Base-by-base conservation (phyloP, 2,113 vertebrate species). In the Baryphthengus martii region DNA sequence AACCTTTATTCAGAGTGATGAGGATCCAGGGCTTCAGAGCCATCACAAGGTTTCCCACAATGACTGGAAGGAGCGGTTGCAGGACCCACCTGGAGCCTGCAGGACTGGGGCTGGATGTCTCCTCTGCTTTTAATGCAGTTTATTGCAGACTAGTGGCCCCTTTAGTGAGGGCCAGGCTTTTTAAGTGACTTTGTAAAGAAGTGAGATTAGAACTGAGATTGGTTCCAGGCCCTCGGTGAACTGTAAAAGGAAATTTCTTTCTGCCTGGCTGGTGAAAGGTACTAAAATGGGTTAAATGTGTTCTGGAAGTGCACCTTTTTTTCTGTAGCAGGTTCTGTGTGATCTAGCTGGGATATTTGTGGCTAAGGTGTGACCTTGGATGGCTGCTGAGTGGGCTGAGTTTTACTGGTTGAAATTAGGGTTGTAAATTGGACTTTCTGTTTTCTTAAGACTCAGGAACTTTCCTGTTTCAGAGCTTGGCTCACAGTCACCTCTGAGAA, bases 1-100 rank as follows among this genome's bases (percentile, higher is more conserved):
- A 7, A 35, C 0, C 14, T 47, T 50, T 20, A 8, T 13, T 58
- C 1, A 10, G 39, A 42, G 73, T 33, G 9, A 2, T 0, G 18
- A 49, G 65, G 63, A 44, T 29, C 49, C 66, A 15, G 28, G 10
- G 59, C 55, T 84, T 23, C 40, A 11, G 45, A 25, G 37, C 0
- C 5, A 45, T 3, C 10, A 6, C 29, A 35, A 23, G 35, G 23
- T 53, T 87, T 62, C 42, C 28, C 24, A 6, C 7, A 26, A 2
- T 11, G 62, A 19, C 7, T 7, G 8, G 17, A 74, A 42, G 15
- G n/a, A 76, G 49, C 75, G 35, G 7, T 23, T 39, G 53, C 33
- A 47, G 61, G 47, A 53, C 3, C 25, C 37, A 5, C 29, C 37
- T 8, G 28, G 44, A 19, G 19, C 4, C 58, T 58, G 7, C 10